phyloP scores from a whole-genome alignment of 2,888 invertebrate species.

The Mactromeris polynyma region DNA sequence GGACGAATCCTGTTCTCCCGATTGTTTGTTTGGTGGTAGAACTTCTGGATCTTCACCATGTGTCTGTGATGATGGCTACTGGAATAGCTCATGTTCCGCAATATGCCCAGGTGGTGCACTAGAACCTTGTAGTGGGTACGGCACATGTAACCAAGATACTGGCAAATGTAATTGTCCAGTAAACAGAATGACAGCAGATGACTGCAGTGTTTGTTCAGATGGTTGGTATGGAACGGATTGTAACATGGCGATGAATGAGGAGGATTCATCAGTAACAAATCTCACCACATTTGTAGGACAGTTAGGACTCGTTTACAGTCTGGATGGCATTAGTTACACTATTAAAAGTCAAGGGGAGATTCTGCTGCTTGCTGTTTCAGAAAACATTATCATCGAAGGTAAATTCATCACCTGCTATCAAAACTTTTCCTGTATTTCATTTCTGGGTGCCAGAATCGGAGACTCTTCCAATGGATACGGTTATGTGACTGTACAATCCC shows the following conservation, averaged over 20 bases:
- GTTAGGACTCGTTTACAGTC: conserved; percentile 71
- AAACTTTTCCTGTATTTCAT: conserved; percentile 74
- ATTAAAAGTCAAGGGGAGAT: conserved; percentile 68
- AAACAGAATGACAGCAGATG: conserved; percentile 64
- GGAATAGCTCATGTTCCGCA: conserved; percentile 71
- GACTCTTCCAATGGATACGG: conserved; percentile 69
- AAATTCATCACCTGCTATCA: conserved; percentile 77
- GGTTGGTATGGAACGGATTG: conserved; percentile 77
- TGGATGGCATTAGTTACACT: conserved; percentile 73
- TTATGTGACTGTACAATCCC: conserved; percentile 68
- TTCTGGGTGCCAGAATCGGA: conserved; percentile 73
- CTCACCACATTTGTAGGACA: conserved; percentile 59
- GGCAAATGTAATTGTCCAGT: conserved; percentile 77
- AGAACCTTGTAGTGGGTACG: conserved; percentile 76
- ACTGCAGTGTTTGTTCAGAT: conserved; percentile 73
- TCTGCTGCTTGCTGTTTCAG: conserved; percentile 68
- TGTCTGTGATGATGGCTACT: conserved; percentile 73
- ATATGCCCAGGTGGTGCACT: conserved; percentile 76
- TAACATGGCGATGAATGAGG: conserved; percentile 66
- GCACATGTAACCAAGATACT: conserved; percentile 71
- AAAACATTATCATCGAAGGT: conserved; percentile 71
- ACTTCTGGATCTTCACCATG: conserved; percentile 52
- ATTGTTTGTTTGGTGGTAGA: conserved; percentile 68
- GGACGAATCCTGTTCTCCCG: conserved; percentile 62
- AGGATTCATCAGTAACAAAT: neutral